Percentiles rank a stretch among this genome's conserved stretches.
phyloP scores from a whole-genome alignment of 2,797 vertebrate species.

The Diglossa cyanea region DNA sequence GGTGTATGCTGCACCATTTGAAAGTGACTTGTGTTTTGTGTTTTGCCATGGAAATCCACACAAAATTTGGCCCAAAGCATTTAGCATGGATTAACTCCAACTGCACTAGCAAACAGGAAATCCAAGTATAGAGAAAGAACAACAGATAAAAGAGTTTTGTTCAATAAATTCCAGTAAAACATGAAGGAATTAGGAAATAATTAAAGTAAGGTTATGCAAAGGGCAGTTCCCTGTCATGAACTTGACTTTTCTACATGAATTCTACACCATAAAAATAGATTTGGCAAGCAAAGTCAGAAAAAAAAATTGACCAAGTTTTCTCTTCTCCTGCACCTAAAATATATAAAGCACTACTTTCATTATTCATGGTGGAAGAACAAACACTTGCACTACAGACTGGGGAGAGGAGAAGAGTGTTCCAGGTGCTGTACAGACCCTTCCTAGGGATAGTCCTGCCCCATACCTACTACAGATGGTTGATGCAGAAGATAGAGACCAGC shows the following conservation, averaged over 20 bases:
- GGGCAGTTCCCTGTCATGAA: background rate
- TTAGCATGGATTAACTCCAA: background rate
- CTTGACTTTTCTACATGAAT: background rate
- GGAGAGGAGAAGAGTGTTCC: background rate
- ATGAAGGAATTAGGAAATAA: background rate
- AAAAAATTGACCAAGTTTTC: background rate
- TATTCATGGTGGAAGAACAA: background rate
- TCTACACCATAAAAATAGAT: background rate
- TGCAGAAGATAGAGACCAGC: background rate
- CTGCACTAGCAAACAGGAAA: background rate
- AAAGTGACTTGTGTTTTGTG: background rate
- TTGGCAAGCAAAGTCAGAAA: background rate
- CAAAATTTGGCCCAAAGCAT: background rate
- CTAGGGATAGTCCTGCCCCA: background rate
- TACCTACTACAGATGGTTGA: rapidly evolving
- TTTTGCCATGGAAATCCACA: background rate
- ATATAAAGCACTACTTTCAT: background rate
- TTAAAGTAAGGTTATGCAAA: background rate
- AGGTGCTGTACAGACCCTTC: background rate
- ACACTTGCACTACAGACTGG: background rate
- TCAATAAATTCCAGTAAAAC: background rate
- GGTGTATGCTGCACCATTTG: background rate
- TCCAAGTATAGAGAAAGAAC: background rate
- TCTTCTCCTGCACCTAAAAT: background rate
- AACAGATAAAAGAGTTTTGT: background rate